These are phyloP conservation scores for Caenorhabditis tropicalis DNA, from an alignment of 1,140 invertebrate species.

Conservation along the genomic window DNA sequence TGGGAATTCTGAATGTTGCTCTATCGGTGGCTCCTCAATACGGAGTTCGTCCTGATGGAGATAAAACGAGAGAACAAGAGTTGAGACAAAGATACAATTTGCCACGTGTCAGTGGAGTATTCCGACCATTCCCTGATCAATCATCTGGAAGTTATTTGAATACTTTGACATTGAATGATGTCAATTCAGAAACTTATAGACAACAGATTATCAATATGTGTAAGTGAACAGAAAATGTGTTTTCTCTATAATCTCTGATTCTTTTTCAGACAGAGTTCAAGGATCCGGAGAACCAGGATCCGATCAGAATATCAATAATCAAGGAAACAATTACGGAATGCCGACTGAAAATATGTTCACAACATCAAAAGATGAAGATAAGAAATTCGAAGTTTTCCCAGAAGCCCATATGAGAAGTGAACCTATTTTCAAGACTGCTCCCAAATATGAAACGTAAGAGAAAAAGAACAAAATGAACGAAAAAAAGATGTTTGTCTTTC, in stretches of 20 bases:
- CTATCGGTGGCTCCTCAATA: constrained; percentile 71
- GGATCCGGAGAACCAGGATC: constrained; percentile 64
- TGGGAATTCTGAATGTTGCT: constrained; percentile 69
- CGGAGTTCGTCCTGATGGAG: constrained; percentile 71
- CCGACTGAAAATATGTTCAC: constrained; percentile 71
- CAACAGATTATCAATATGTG: constrained; percentile 69
- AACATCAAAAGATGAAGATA: constrained; percentile 69
- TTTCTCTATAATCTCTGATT: neutral
- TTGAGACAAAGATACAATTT: constrained; percentile 64
- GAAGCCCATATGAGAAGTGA: constrained; percentile 63
- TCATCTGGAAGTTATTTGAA: constrained; percentile 59
- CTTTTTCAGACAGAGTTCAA: constrained; percentile 60
- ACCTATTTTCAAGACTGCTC: constrained; percentile 70
- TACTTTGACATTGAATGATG: constrained; percentile 67
- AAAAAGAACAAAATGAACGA: neutral
- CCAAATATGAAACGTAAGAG: constrained; percentile 48
- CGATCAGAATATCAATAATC: constrained; percentile 58
- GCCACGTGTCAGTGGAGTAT: constrained; percentile 66
- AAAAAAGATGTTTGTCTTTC: constrained; percentile 2
- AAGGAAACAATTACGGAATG: constrained; percentile 63
- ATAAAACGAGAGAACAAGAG: constrained; percentile 70
- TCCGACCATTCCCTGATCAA: constrained; percentile 70
- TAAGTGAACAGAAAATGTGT: constrained; percentile 51
- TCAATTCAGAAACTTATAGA: constrained; percentile 67
- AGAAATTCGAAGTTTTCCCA: constrained; percentile 72